Base-by-base conservation (phyloP, 2,113 vertebrate genomes). In the Stigmatopora argus region DNA sequence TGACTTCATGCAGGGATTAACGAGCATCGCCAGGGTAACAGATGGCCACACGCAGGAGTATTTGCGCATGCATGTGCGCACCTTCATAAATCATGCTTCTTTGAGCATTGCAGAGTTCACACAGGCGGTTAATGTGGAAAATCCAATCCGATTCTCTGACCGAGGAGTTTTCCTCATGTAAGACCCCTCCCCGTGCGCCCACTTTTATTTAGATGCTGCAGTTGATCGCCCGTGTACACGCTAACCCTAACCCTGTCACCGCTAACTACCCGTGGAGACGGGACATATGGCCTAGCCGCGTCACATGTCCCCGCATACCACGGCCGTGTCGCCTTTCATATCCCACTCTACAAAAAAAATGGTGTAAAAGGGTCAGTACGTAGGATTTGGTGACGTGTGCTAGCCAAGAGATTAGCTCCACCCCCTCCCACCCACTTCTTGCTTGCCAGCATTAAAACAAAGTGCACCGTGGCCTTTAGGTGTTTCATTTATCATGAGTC, bases 1-100 rank as follows among this genome's bases (percentile, higher is more conserved):
- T 67, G 79, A 84, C 73, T 82, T 70, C 84, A 88, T 67, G 75
- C 78, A 62, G 85, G 80, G 85, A 84, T 86, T 85, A 85, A 87
- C 73, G 79, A 55, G 19, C 62, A 75, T 79, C 51, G 72, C 82
- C 85, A 88, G 84, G 83, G 79, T 84, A 87, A 75, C 88, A 88
- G 86, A 89, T 87, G 85, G 88, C 69, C 72, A 60, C 38, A 77
- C 85, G 72, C 82, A 78, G n/a, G 41, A 21, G 78, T 76, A 65
- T 71, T 64, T 81, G 73, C 74, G 79, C 74, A 55, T 65, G 78
- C 65, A 73, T 78, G 85, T 75, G 73, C 78, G 78, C 79, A 65
- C 66, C 26, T 76, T 72, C 78, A 78, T 68, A 76, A 76, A 78
- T 79, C 66, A 77, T 80, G 83, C 80, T 65, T 85, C 58, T 70